A percentile compares a stretch with the other conserved stretches of the same genome.
These are phyloP conservation scores for Hepsetus odoe DNA, from an alignment of 2,113 vertebrate genomes.

Conservation along the genomic window DNA sequence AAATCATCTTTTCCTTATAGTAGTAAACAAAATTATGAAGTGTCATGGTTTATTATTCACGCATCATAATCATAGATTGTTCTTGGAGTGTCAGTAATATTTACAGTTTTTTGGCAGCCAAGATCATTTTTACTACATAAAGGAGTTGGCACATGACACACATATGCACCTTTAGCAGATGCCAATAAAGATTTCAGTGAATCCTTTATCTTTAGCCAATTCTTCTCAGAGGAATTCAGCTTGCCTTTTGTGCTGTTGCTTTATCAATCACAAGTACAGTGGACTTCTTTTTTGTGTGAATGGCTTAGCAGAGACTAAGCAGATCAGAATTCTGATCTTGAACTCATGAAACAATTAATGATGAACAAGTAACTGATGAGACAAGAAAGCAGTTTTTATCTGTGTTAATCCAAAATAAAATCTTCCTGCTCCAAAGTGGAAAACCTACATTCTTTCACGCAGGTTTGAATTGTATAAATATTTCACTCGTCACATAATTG, in stretches of 20 bases:
- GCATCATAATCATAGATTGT: not conserved
- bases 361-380: no score
- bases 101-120: not conserved
- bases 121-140: not conserved
- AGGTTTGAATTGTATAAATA: not conserved
- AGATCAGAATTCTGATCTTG: not conserved
- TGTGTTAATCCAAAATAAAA: no score
- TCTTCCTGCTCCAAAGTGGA: not conserved
- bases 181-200: slow-evolving; percentile 40
- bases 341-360: not conserved
- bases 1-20: not conserved
- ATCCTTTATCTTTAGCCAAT: slow-evolving; percentile 69
- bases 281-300: not conserved
- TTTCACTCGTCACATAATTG: not conserved
- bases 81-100: not conserved
- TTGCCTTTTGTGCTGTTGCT: slow-evolving; percentile 43
- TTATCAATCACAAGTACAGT: not conserved
- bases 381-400: no score
- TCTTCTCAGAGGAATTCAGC: slow-evolving; percentile 59
- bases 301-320: not conserved
- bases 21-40: not conserved
- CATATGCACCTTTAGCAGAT: slow-evolving; percentile 66
- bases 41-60: not conserved
- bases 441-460: not conserved
- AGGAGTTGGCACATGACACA: slow-evolving; percentile 60